Conservation (phyloP, 2,888 invertebrate species). For the Nipponacmea schrenckii region DNA sequence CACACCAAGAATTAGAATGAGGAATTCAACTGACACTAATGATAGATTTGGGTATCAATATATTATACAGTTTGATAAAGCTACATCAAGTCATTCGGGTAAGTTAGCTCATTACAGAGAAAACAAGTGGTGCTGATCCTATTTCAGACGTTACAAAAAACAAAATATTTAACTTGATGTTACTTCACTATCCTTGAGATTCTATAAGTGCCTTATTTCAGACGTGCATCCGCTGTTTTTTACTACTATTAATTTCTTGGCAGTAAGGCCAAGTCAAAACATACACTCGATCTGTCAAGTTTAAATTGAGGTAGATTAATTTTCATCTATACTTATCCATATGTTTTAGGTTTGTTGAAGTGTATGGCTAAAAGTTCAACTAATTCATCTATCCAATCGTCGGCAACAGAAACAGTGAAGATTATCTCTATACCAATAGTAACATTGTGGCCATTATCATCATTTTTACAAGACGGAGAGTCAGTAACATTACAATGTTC, state of each 20-base stretch:
- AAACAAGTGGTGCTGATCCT: too few relatives aligned
- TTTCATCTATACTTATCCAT: too few relatives aligned
- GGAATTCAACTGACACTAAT: background rate
- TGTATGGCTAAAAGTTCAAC: conserved; percentile 8
- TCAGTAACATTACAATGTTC: conserved; percentile 1
- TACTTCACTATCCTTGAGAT: too few relatives aligned
- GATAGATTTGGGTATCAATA: conserved; percentile 3
- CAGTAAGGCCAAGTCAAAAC: too few relatives aligned
- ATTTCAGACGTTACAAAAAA: too few relatives aligned
- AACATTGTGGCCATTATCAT: conserved; percentile 13
- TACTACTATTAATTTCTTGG: too few relatives aligned
- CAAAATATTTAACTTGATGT: too few relatives aligned
- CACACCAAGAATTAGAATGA: background rate
- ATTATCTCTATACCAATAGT: conserved; percentile 18
- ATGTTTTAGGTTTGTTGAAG: background rate
- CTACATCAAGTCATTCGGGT: conserved; percentile 15
- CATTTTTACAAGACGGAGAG: conserved; percentile 12
- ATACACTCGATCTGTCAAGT: too few relatives aligned
- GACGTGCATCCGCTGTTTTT: too few relatives aligned
- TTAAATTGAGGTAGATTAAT: too few relatives aligned
- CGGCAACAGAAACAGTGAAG: background rate
- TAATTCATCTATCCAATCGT: conserved; percentile 1
- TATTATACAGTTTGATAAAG: background rate
- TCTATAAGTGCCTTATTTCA: too few relatives aligned
- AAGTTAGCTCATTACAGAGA: too few relatives aligned